Percentiles rank a stretch among this genome's conserved stretches.
Evolutionary conservation across 1,140 invertebrate genomes (phyloP).

Genomic region (Bursaphelenchus mucronatus): DNA sequence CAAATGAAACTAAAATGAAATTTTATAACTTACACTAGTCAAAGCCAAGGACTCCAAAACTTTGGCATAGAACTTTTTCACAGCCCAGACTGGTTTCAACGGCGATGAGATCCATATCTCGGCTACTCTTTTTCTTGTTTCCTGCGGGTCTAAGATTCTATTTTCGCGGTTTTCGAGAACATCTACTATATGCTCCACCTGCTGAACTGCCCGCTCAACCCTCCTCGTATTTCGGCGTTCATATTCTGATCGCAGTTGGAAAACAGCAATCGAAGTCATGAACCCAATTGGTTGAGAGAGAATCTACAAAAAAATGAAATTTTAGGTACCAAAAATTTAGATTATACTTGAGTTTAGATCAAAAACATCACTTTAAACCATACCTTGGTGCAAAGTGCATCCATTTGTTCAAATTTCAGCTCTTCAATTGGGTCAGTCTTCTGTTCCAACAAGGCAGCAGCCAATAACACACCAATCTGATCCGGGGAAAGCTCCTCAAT

Average conservation of each 20-base stretch:
- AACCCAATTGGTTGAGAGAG: conserved; percentile 2
- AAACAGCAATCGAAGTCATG: conserved; percentile 1
- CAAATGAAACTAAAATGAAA: neutral
- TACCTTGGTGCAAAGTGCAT: conserved; percentile 13
- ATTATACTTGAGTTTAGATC: neutral
- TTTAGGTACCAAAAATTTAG: neutral
- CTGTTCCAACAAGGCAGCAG: conserved; percentile 11
- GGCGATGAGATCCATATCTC: conserved; percentile 5
- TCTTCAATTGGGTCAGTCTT: conserved; percentile 6
- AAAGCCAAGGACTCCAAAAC: conserved; percentile 22
- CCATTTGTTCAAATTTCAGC: conserved; percentile 11
- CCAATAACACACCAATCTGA: conserved; percentile 19
- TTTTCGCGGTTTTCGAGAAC: conserved; percentile 5
- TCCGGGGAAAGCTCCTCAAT: neutral
- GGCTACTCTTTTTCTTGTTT: neutral
- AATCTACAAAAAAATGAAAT: neutral
- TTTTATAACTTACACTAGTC: conserved; percentile 17
- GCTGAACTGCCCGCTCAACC: conserved; percentile 14
- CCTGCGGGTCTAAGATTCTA: neutral
- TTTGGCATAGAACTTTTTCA: conserved; percentile 19
- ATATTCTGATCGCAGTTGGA: conserved; percentile 8
- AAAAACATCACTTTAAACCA: neutral
- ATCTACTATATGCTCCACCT: conserved; percentile 3
- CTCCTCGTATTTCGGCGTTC: conserved; percentile 14
- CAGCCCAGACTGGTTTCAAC: conserved; percentile 14